Evolutionary conservation across 2,113 vertebrate genomes (phyloP).

Genomic region (Eclectus roratus): DNA sequence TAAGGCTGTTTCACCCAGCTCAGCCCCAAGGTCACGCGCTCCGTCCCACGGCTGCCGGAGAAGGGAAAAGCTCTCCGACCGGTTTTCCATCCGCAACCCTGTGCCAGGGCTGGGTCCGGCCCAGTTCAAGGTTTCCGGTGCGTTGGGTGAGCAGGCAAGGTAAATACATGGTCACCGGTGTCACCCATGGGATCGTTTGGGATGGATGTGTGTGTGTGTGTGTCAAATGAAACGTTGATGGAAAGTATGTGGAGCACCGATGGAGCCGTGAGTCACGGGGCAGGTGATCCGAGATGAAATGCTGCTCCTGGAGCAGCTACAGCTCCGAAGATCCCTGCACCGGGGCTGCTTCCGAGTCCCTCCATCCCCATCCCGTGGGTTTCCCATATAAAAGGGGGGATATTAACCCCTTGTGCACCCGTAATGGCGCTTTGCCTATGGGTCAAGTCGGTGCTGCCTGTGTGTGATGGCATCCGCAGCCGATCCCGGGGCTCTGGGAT

Average conservation of each 20-base stretch:
- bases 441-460: neutral
- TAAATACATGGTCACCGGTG: neutral
- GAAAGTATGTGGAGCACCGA: neutral
- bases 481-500: neutral
- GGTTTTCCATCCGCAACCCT: neutral
- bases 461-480: neutral
- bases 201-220: neutral
- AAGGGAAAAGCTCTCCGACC: constrained; percentile 17
- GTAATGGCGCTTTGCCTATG: fast-evolving
- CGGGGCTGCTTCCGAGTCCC: fast-evolving
- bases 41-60: neutral
- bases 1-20: neutral
- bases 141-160: neutral
- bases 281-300: neutral
- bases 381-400: fast-evolving
- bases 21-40: constrained; percentile 15
- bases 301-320: neutral
- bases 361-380: neutral
- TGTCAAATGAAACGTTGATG: neutral
- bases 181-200: neutral
- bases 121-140: neutral
- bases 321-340: neutral
- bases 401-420: fast-evolving
- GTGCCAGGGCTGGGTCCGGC: neutral
- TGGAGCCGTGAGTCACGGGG: neutral